Evolutionary conservation across 2,113 vertebrate species (phyloP), one percentile per base, ranked within the genome.

Genomic region (Ramphastos sulfuratus): DNA sequence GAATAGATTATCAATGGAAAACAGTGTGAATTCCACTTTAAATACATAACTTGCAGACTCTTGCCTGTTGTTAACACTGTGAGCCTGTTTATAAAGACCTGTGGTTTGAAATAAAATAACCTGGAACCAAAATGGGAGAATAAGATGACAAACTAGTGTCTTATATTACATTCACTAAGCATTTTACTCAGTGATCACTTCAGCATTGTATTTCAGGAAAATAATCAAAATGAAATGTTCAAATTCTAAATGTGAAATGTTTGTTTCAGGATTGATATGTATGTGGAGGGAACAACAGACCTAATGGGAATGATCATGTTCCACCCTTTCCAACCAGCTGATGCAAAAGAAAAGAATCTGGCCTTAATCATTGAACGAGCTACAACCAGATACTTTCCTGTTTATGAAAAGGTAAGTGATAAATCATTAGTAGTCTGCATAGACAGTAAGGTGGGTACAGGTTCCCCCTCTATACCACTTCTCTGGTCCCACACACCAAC

Each of bases 211-310:
- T 87, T 91, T 80, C 52, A 91, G 60, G 69, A 76, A 82, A 82
- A 87, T 54, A 87, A 82, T 12, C 5, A 42, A 83, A 73, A 42
- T 33, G 9, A 20, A 46, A 67, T 37, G 15, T 86, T 93, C 39
- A 28, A 73, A 33, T 35, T 5, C 35, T 64, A 77, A 30, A 37
- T 55, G 30, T 64, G 23, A n/a, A 86, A 79, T 25, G 76, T 55
- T 87, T 93, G 25, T 83, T 94, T 61, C 87, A 99, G 99, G 97
- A 98, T 99, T 96, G 98, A 99, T 96, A 98, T 98, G 97, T 99
- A 98, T 3, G 93, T 97, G 27, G 98, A 99, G 71, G 98, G 98
- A 64, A 72, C 97, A 37, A 95, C 94, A 9, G 98, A 99, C 74
- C 92, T 98, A 21, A 98, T 98, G 98, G 98, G 97, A 27, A 95